Evolutionary conservation across 2,888 invertebrate genomes (phyloP).

Genomic region (Tipula confusa): DNA sequence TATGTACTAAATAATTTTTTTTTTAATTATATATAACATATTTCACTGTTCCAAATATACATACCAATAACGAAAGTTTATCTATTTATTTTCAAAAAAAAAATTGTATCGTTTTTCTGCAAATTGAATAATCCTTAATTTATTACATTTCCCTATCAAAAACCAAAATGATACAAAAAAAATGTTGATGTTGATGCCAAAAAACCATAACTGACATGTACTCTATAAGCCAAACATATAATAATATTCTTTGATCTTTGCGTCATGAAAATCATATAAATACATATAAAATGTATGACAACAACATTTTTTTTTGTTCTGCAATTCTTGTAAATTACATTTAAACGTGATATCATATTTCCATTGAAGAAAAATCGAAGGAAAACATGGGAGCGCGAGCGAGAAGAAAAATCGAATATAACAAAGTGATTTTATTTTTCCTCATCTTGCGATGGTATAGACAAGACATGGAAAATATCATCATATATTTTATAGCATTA

Average conservation of each 20-base stretch:
- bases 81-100: not conserved
- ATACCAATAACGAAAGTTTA: not conserved
- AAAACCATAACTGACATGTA: not conserved
- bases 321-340: not conserved
- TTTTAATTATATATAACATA: too few species aligned
- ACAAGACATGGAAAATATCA: not conserved
- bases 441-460: not conserved
- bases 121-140: not conserved
- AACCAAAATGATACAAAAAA: not conserved
- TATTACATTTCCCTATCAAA: not conserved
- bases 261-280: not conserved
- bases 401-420: not conserved
- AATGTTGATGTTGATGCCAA: not conserved
- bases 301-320: not conserved
- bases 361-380: not conserved
- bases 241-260: not conserved
- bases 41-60: too few species aligned
- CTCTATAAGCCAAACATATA: not conserved
- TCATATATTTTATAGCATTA: not conserved
- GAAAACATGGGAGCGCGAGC: too few species aligned
- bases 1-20: too few species aligned
- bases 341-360: constrained; percentile 12
- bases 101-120: not conserved
- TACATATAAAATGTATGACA: not conserved
- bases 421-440: constrained; percentile 25